Evolutionary conservation across 2,113 vertebrate genomes (phyloP), one percentile per base, ranked within the genome.

Genomic region (Gnathonemus echidnorhynchus): DNA sequence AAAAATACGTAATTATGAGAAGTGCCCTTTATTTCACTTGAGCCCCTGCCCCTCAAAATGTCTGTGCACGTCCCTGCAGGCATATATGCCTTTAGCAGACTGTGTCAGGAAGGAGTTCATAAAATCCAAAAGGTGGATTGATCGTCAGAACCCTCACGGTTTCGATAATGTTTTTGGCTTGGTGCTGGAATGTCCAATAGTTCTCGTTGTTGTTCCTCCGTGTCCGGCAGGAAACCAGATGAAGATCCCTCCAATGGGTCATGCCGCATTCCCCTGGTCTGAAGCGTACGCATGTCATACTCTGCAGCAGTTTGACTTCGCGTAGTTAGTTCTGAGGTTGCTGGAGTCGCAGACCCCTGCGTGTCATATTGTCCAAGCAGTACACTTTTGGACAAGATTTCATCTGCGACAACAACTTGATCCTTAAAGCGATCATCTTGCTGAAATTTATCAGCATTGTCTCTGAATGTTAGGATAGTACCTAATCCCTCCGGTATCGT

Each of bases 251-350:
- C 89, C 17, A 49, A 39, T 13, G 45, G 24, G 45, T 86, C 56
- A 8, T 49, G 84, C 45, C n/a, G 89, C 35, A 87, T 86, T 39
- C 7, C 89, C 31, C 15, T 15, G 6, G n/a, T 86, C 13, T 24
- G 45, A 35, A 66, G 31, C 70, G 27, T 17, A 39, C 35, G 70
- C 27, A 39, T 39, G 31, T 15, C 70, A 39, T 89, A 70, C 89
- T 90, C 1, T 89, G 91, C 31, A 50, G 90, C 13, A 91, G 91
- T 88, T 90, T 91, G 39, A 85, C 88, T 74, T 90, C 91, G 53
- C 45, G 87, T 89, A 21, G 13, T 31, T 50, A 62, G 46, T 89
- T 46, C 45, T 85, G 89, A 6, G 39, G 24, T 89, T 66, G 52
- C 52, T 4, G 88, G 45, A 80, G 7, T 39, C 19, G 42, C 45